Conservation (phyloP, 2,888 invertebrate genomes). For the Trilocha varians region DNA sequence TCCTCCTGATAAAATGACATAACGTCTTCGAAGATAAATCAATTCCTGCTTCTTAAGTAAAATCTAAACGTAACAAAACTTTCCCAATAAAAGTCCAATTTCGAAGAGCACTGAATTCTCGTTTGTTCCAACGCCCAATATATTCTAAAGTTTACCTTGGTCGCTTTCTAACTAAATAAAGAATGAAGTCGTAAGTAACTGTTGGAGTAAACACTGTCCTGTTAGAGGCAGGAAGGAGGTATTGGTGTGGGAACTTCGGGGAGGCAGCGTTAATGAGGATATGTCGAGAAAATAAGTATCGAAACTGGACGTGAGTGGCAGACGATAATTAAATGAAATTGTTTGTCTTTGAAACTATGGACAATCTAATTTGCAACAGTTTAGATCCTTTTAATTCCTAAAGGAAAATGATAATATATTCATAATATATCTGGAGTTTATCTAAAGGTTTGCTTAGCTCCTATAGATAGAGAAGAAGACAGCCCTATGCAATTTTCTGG, state of each 20-base stretch:
- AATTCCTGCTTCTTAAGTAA: no score
- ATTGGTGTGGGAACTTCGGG: conserved; percentile 5
- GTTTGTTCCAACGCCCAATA: neutral
- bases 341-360: no score
- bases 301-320: neutral
- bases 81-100: neutral
- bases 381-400: no score
- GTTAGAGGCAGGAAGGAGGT: conserved; percentile 4
- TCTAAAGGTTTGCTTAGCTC: no score
- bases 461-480: conserved; percentile 3
- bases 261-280: neutral
- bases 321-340: no score
- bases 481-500: conserved; percentile 26
- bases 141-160: neutral
- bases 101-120: neutral
- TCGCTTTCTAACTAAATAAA: neutral
- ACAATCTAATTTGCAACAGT: no score
- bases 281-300: neutral
- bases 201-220: conserved; percentile 2
- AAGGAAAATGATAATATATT: no score
- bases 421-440: no score
- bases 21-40: no score
- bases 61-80: no score
- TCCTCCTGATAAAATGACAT: no score
- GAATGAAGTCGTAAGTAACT: conserved; percentile 3